Conservation (phyloP, 2,888 invertebrate genomes). For the Tolmerus cingulatus region DNA sequence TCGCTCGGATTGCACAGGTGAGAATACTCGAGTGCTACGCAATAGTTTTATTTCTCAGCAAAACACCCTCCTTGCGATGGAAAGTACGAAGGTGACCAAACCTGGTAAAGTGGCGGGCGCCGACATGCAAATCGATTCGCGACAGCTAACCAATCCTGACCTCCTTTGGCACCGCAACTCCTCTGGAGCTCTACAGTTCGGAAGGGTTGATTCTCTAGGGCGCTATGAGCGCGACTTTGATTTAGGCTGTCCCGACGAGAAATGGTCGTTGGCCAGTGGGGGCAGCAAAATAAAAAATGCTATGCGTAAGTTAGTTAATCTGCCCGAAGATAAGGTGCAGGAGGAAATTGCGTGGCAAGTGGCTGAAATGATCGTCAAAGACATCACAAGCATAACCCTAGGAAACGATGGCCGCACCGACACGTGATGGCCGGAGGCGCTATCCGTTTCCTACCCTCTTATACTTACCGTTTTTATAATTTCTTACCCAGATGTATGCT, state of each 20-base stretch:
- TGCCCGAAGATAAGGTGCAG: constrained; percentile 86
- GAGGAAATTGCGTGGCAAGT: constrained; percentile 98
- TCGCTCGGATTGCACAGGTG: constrained; percentile 82
- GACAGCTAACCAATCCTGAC: constrained; percentile 86
- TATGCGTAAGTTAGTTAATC: constrained; percentile 81
- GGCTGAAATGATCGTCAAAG: constrained; percentile 95
- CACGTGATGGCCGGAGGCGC: not conserved
- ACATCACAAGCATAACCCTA: constrained; percentile 88
- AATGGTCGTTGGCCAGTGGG: constrained; percentile 56
- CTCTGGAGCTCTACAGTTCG: constrained; percentile 76
- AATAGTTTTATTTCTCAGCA: constrained; percentile 72
- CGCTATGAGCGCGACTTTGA: constrained; percentile 88
- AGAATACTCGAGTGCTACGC: constrained; percentile 64
- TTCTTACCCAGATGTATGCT: not conserved
- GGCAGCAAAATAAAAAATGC: constrained; percentile 66
- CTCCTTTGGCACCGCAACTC: constrained; percentile 81
- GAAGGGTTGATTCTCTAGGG: constrained; percentile 86
- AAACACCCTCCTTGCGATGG: constrained; percentile 81
- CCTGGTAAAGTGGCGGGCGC: constrained; percentile 54
- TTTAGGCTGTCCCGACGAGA: constrained; percentile 65
- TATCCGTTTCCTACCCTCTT: not conserved
- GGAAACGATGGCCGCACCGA: constrained; percentile 49
- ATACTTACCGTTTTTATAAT: not conserved
- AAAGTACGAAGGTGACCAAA: constrained; percentile 55
- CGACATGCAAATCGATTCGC: constrained; percentile 82